Evolutionary conservation across 2,888 invertebrate genomes (phyloP), one percentile per base, ranked within the genome.

Genomic region (Lacanobia wlatinum): DNA sequence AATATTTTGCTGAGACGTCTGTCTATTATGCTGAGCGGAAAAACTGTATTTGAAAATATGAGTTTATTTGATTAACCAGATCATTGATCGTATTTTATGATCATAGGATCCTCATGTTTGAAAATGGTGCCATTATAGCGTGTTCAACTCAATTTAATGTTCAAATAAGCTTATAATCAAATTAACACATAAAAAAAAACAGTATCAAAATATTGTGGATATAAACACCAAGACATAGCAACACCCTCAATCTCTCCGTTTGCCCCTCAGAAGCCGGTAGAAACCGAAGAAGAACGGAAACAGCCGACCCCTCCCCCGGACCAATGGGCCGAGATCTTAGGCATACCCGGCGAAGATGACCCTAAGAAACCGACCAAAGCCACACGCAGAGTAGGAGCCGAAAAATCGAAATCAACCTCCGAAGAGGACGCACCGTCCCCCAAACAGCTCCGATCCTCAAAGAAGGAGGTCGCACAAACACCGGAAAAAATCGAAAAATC

Each of bases 281-380:
- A 83, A 9, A 88, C 90, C 0, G 95, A 94, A 63, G 94, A 94
- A 0, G 94, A 94, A 34, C 83, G 88, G n/a, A 94, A 94, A 74
- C 95, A 96, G 81, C 96, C 96, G 4, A 96, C 95, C 0, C 96
- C 96, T 0, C 96, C 96, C 0, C 96, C 95, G 0, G 96, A 96
- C 88, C 94, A 95, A 77, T 95, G 96, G 96, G 95, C 96, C 4
- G 96, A 96, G 50, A 96, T 96, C 14, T 92, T 96, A 40, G 96
- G 95, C 80, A 95, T 96, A 2, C 95, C 96, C 0, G 94, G 92
- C 48, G 91, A 94, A n/a, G 90, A 90, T n/a, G 82, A 73, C 34
- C 65, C 82, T 10, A 82, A 78, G 63, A 83, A 84, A 67, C 58
- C 70, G 0, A 21, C 43, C 14, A 79, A 58, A 61, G 1, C n/a